These are phyloP conservation scores for Melanophora roralis DNA, from an alignment of 2,888 invertebrate species.

Conservation along the genomic window DNA sequence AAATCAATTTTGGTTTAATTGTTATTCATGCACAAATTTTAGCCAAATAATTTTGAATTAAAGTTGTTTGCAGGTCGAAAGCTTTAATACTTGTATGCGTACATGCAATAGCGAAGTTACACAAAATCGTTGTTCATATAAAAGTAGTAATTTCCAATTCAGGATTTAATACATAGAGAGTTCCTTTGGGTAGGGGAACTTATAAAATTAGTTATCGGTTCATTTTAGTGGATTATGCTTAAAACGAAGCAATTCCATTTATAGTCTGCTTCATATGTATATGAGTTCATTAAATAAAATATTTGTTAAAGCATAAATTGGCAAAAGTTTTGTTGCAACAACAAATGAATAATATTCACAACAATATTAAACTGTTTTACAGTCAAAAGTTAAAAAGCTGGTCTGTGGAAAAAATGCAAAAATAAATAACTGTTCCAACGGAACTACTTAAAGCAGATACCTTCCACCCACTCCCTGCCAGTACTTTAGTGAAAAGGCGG, in stretches of 20 bases:
- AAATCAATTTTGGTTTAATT: too few relatives aligned
- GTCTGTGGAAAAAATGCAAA: too few relatives aligned
- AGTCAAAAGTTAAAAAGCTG: not conserved
- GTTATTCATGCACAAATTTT: too few relatives aligned
- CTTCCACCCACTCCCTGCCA: too few relatives aligned
- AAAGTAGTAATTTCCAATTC: not conserved
- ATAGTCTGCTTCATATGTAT: not conserved
- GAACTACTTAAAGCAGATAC: too few relatives aligned
- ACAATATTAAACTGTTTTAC: not conserved
- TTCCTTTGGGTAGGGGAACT: not conserved
- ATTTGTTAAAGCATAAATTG: constrained; percentile 25
- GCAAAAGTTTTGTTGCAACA: constrained; percentile 8
- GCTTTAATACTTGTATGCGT: too few relatives aligned
- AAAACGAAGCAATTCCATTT: constrained; percentile 11
- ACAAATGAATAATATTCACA: not conserved
- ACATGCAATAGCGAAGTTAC: too few relatives aligned
- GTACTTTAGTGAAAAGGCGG: too few relatives aligned
- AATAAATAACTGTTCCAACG: too few relatives aligned
- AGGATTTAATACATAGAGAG: not conserved
- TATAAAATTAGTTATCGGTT: constrained; percentile 27
- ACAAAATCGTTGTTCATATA: too few relatives aligned
- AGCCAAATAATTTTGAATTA: too few relatives aligned
- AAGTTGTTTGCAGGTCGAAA: too few relatives aligned
- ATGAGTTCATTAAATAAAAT: constrained; percentile 42
- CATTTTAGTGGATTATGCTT: constrained; percentile 9